Base-by-base conservation (phyloP, 2,797 vertebrate species). In the Chrosomus eos region DNA sequence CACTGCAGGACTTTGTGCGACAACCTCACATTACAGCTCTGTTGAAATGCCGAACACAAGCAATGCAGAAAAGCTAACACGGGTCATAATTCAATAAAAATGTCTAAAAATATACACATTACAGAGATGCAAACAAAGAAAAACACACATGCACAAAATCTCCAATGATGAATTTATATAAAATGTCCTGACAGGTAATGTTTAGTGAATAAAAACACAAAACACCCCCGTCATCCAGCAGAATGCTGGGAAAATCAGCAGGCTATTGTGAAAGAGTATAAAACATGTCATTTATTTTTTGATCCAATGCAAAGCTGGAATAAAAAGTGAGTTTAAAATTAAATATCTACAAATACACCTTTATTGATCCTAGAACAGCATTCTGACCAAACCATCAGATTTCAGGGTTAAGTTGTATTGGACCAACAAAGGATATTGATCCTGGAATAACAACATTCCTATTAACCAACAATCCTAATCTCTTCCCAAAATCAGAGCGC, bases 1-100 rank as follows among this genome's bases (percentile, higher is more conserved):
- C 79, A 84, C 85, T 87, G 66, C 45, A 79, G 80, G 68, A 89
- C 2, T 62, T 72, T 28, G 70, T 80, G 75, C 53, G 74, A 87
- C 66, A 74, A 85, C 80, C 73, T 14, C 11, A 78, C 60, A 82
- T 81, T 75, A 73, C 16, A 53, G 38, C 33, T 23, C 33, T 71
- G 55, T 62, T 60, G 51, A 83, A 66, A 72, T 21, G 23, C 40
- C 2, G 14, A 62, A 77, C 26, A 83, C 73, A 82, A 71, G 55
- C 64, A 72, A 68, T 72, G 70, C 48, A 67, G 18, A 81, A 78
- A 86, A 58, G 33, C 33, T 18, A 23, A 26, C 62, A 70, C 19
- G 6, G 48, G 51, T 53, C 2, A 8, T 31, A 53, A 62, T 85
- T 74, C 23, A 75, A 80, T n/a, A 80, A 21, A 75, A 81, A 78